These are phyloP conservation scores for Philonicus albiceps DNA, from an alignment of 2,888 invertebrate species.

Conservation along the genomic window DNA sequence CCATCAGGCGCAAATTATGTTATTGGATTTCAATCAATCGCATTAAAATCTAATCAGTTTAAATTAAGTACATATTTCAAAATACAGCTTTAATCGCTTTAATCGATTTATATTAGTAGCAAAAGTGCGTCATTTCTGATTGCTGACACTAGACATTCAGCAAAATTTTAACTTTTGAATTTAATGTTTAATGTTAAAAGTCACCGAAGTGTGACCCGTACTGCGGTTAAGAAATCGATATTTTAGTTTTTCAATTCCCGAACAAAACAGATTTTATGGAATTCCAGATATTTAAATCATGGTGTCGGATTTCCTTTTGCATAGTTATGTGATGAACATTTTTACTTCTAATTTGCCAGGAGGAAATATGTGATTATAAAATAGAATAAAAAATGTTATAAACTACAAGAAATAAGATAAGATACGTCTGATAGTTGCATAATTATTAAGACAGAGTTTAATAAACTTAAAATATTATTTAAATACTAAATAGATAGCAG, in stretches of 20 bases:
- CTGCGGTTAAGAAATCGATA: background rate
- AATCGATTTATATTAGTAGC: background rate
- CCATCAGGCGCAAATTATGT: background rate
- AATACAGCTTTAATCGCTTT: background rate
- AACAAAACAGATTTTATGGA: background rate
- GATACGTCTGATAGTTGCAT: too few relatives aligned
- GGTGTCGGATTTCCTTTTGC: background rate
- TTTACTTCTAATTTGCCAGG: background rate
- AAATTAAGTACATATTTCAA: background rate
- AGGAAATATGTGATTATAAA: background rate
- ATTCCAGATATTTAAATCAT: background rate
- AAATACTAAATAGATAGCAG: too few relatives aligned
- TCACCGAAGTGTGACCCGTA: background rate
- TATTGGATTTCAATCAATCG: background rate
- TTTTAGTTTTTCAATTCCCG: background rate
- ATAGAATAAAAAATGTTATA: background rate
- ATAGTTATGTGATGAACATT: background rate
- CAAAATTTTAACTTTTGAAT: background rate
- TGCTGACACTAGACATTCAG: background rate
- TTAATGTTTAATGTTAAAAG: background rate
- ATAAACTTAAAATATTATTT: too few relatives aligned
- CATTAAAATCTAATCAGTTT: background rate
- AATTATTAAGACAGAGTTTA: too few relatives aligned
- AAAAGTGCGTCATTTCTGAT: background rate
- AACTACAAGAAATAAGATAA: background rate